phyloP scores from a whole-genome alignment of 1,140 invertebrate species.

The Batillaria attramentaria region DNA sequence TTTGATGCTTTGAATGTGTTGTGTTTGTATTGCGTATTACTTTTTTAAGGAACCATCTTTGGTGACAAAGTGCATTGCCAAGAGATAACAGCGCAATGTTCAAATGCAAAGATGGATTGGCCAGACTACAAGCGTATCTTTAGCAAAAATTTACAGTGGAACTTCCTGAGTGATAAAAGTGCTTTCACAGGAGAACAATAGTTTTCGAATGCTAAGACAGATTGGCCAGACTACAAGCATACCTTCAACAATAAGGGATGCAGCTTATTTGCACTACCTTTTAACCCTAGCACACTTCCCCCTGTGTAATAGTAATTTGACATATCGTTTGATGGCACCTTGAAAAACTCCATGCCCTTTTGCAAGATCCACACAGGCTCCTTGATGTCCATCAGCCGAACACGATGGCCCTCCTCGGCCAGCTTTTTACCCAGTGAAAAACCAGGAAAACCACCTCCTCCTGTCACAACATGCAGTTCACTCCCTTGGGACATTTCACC shows the following conservation, averaged over 20 bases:
- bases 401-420: constrained; percentile 57
- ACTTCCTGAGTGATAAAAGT: too few relatives aligned
- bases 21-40: too few relatives aligned
- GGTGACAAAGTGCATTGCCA: too few relatives aligned
- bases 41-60: too few relatives aligned
- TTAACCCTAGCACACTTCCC: too few relatives aligned
- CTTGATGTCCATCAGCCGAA: constrained; percentile 67
- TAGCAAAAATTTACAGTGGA: too few relatives aligned
- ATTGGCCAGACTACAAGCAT: not conserved
- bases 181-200: not conserved
- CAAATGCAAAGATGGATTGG: too few relatives aligned
- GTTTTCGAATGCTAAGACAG: not conserved
- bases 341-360: constrained; percentile 58
- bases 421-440: constrained; percentile 66
- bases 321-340: constrained; percentile 42
- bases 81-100: too few relatives aligned
- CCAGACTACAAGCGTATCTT: too few relatives aligned
- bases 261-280: not conserved
- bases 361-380: constrained; percentile 57
- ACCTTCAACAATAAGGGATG: not conserved
- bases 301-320: too few relatives aligned
- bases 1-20: too few relatives aligned
- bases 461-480: constrained; percentile 66
- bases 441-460: constrained; percentile 72
- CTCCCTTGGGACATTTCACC: too few relatives aligned